These are phyloP conservation scores for Myiagra hebetior DNA, from an alignment of 2,113 vertebrate species.

Conservation along the genomic window DNA sequence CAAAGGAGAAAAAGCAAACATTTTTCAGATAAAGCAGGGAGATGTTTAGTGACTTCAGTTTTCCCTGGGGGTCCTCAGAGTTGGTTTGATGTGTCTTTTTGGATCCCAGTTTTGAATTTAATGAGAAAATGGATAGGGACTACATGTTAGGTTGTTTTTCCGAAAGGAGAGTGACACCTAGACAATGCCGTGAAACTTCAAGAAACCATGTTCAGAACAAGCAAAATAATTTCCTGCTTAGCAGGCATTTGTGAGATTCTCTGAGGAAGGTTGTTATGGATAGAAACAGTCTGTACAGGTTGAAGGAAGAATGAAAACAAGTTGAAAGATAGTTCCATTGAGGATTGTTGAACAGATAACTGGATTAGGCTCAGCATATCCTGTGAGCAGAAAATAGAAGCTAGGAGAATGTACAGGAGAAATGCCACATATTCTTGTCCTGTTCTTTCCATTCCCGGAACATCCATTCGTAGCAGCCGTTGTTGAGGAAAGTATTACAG, in stretches of 20 bases:
- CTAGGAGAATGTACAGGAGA: background rate
- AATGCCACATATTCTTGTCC: background rate
- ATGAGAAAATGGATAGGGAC: background rate
- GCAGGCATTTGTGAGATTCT: background rate
- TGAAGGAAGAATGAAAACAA: background rate
- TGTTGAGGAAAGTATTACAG: background rate
- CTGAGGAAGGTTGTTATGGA: background rate
- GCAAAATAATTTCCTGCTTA: background rate
- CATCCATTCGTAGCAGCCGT: background rate
- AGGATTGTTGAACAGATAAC: background rate
- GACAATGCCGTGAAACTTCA: background rate
- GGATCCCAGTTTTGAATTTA: background rate
- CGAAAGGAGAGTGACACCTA: background rate
- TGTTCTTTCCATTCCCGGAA: background rate
- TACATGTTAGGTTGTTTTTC: background rate
- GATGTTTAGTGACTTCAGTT: background rate
- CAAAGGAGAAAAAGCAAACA: background rate
- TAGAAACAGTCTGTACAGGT: background rate
- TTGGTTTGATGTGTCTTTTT: background rate
- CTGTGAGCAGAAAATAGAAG: background rate
- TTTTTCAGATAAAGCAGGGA: background rate
- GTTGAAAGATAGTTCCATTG: background rate
- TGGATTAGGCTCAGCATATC: background rate
- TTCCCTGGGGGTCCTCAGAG: background rate
- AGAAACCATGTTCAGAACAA: background rate